A percentile compares a stretch with the other conserved stretches of the same genome.
Evolutionary conservation across 1,140 invertebrate species (phyloP).

Genomic region (Eueides isabella): DNA sequence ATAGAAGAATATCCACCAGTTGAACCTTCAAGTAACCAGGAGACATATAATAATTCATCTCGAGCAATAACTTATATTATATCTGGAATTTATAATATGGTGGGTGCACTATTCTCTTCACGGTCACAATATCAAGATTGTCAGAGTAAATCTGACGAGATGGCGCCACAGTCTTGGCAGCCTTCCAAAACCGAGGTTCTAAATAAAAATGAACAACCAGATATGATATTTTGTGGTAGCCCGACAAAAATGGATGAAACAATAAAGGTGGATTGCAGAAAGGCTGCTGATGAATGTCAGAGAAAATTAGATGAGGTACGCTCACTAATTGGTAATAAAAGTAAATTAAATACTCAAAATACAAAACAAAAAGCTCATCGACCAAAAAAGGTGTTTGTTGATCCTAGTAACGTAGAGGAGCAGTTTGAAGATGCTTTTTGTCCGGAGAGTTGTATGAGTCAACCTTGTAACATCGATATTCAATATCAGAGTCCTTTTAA

Average conservation of each 20-base stretch:
- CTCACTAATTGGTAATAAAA: constrained; percentile 46
- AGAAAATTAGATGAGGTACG: constrained; percentile 59
- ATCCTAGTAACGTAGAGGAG: constrained; percentile 54
- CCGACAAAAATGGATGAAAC: constrained; percentile 42
- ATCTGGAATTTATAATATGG: constrained; percentile 59
- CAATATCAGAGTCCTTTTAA: constrained; percentile 54
- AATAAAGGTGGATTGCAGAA: constrained; percentile 52
- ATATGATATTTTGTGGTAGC: constrained; percentile 42
- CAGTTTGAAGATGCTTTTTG: constrained; percentile 65
- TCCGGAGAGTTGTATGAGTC: constrained; percentile 54
- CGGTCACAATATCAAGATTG: constrained; percentile 60
- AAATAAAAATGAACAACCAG: constrained; percentile 61
- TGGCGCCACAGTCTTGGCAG: constrained; percentile 54
- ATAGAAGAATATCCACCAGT: constrained; percentile 40
- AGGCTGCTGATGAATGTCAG: constrained; percentile 52
- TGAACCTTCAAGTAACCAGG: constrained; percentile 32
- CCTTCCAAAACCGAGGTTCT: constrained; percentile 56
- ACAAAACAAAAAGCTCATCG: constrained; percentile 32
- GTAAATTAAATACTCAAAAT: constrained; percentile 31
- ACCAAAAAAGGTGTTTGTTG: constrained; percentile 52
- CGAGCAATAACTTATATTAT: constrained; percentile 57
- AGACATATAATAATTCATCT: constrained; percentile 43
- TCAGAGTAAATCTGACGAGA: constrained; percentile 44
- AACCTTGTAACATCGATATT: constrained; percentile 48
- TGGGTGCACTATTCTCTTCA: constrained; percentile 58